Conservation (phyloP, 2,797 vertebrate genomes). For the Eremophila alpestris region DNA sequence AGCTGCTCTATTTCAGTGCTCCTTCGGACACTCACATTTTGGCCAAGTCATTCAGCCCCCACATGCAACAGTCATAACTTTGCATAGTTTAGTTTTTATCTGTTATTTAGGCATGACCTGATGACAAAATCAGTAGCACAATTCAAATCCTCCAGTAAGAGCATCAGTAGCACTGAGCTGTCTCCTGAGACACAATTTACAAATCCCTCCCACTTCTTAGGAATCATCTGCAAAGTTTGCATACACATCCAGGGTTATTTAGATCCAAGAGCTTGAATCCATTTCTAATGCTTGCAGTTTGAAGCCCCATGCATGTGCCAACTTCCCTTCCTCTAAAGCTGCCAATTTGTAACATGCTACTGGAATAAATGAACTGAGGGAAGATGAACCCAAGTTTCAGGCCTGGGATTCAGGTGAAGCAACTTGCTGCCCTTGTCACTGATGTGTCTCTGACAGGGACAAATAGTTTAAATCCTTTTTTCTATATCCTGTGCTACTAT, state of each 20-base stretch:
- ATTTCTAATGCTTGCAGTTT: not conserved
- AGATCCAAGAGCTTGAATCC: not conserved
- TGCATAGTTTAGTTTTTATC: slow-evolving; percentile 1
- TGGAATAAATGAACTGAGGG: not conserved
- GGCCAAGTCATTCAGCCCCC: not conserved
- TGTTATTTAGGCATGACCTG: not conserved
- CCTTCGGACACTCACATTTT: not conserved
- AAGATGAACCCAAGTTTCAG: not conserved
- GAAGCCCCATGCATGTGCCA: not conserved
- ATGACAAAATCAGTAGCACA: not conserved
- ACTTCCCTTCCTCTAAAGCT: not conserved
- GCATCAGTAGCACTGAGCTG: not conserved
- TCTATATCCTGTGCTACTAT: not conserved
- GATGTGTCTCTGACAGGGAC: not conserved
- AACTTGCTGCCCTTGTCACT: not conserved
- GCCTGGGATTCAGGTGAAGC: not conserved
- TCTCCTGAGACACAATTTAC: not conserved
- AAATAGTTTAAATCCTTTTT: not conserved
- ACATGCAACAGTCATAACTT: not conserved
- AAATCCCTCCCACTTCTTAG: not conserved
- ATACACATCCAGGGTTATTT: not conserved
- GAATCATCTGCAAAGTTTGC: not conserved
- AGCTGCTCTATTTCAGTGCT: slow-evolving; percentile 18
- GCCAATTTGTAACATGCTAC: not conserved
- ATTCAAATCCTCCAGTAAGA: not conserved